These are phyloP conservation scores for Cacoxenus indagator DNA, from an alignment of 2,888 invertebrate genomes.

Conservation along the genomic window DNA sequence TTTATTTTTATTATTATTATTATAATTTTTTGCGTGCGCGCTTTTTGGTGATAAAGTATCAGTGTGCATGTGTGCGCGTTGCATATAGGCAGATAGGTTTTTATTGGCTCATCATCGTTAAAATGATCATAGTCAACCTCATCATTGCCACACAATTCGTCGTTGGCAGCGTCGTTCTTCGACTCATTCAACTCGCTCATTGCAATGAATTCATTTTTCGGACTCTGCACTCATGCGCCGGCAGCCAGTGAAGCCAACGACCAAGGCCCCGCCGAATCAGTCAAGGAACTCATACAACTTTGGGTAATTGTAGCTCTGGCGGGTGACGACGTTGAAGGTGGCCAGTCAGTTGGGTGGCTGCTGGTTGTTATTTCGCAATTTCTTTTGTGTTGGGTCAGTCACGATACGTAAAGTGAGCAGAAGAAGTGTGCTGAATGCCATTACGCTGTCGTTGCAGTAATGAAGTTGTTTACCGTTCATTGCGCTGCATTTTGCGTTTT, in stretches of 20 bases:
- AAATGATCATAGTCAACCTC: not conserved
- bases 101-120: not conserved
- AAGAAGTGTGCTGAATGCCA: not conserved
- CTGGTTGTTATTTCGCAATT: conserved; percentile 11
- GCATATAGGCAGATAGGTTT: not conserved
- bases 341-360: not conserved
- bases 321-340: not conserved
- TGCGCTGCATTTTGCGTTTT: conserved; percentile 4
- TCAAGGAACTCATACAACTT: conserved; percentile 22
- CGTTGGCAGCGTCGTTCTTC: not conserved
- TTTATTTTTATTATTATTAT: not conserved
- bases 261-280: conserved; percentile 26
- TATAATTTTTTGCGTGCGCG: not conserved
- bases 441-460: conserved; percentile 13
- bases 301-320: conserved; percentile 21
- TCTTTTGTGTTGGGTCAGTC: conserved; percentile 20
- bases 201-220: conserved; percentile 15
- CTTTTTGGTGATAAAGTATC: not conserved
- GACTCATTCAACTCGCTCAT: not conserved
- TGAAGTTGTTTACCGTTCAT: conserved; percentile 19
- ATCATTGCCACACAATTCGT: conserved; percentile 6
- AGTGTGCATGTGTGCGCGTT: not conserved
- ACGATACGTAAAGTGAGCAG: not conserved
- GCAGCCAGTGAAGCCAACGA: not conserved
- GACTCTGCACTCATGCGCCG: conserved; percentile 9